Conservation (phyloP, 2,888 invertebrate species). For the Entomobrya proxima region DNA sequence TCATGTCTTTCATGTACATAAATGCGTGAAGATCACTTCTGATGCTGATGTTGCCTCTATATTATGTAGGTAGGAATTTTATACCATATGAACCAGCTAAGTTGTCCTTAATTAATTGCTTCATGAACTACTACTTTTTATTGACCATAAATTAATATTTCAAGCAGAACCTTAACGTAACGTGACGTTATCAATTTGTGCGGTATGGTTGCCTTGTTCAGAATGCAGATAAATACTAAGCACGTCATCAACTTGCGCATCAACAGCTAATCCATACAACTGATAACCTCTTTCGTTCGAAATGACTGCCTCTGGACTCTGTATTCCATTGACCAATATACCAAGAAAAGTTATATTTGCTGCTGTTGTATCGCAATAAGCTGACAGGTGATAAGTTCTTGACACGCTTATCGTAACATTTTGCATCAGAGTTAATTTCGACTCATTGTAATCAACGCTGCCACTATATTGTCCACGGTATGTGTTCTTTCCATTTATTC, state of each 20-base stretch:
- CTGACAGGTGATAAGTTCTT: slow-evolving; percentile 60
- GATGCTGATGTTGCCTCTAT: no score
- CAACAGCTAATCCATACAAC: slow-evolving; percentile 60
- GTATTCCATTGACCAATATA: slow-evolving; percentile 60
- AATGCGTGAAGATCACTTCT: no score
- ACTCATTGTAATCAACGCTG: slow-evolving; percentile 49
- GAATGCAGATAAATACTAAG: slow-evolving; percentile 67
- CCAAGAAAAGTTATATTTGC: slow-evolving; percentile 62
- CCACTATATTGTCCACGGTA: slow-evolving; percentile 65
- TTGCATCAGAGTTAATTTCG: slow-evolving; percentile 65
- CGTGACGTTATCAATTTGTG: slow-evolving; percentile 69
- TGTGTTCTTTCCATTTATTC: slow-evolving; percentile 63
- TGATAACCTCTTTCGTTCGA: slow-evolving; percentile 50
- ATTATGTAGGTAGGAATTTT: no score
- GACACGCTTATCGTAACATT: slow-evolving; percentile 49
- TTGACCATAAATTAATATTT: no score
- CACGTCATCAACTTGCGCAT: slow-evolving; percentile 59
- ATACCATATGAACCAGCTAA: no score
- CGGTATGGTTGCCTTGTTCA: slow-evolving; percentile 30
- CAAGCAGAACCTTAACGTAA: slow-evolving; percentile 5
- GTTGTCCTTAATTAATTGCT: no score
- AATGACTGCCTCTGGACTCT: slow-evolving; percentile 63
- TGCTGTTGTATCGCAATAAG: slow-evolving; percentile 68
- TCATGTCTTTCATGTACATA: no score
- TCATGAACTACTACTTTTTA: no score